These are phyloP conservation scores for Hyposoter dolosus DNA, from an alignment of 2,888 invertebrate species.

Conservation along the genomic window DNA sequence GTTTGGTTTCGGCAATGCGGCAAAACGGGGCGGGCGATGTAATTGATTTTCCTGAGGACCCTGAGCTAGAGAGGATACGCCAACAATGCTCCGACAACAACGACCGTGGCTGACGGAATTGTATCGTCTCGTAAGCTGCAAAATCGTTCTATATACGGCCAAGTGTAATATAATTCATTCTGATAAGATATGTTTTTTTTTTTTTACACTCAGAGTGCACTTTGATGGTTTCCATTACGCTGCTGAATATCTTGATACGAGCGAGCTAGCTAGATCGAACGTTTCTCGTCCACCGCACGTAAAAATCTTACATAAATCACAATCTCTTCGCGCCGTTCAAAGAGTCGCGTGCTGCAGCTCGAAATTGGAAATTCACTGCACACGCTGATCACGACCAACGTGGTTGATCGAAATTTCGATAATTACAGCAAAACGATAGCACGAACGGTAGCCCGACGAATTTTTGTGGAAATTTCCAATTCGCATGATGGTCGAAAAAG, in stretches of 20 bases:
- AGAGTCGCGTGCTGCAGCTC: neutral
- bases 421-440: neutral
- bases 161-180: neutral
- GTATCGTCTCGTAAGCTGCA: slow-evolving; percentile 4
- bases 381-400: neutral
- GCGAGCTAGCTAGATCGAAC: neutral
- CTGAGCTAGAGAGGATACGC: slow-evolving; percentile 1
- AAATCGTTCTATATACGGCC: neutral
- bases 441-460: neutral
- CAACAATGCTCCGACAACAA: slow-evolving; percentile 14
- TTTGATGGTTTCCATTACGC: neutral
- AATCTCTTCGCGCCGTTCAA: slow-evolving; percentile 7
- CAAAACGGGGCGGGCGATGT: slow-evolving; percentile 29
- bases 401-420: slow-evolving; percentile 14
- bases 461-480: neutral
- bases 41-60: slow-evolving; percentile 46
- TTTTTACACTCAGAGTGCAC: neutral
- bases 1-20: slow-evolving; percentile 38
- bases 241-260: neutral
- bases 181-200: neutral
- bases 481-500: neutral
- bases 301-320: neutral
- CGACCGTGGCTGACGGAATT: slow-evolving; percentile 4
- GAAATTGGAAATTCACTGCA: slow-evolving; percentile 6
- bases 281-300: neutral